Evolutionary conservation across 2,888 invertebrate species (phyloP).

Genomic region (Meghimatium bilineatum): DNA sequence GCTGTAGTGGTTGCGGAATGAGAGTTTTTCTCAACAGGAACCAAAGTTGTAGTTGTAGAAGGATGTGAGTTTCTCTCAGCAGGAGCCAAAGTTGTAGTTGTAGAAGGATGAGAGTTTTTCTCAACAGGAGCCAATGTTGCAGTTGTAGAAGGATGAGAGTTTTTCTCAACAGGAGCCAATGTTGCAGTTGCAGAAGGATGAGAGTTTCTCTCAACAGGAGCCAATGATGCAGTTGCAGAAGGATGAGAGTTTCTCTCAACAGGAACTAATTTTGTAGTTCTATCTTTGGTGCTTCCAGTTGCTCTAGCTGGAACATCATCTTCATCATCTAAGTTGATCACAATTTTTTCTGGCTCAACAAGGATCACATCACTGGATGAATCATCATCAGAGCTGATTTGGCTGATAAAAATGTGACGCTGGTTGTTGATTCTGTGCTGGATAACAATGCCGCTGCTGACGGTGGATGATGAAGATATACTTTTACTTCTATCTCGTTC

Average conservation of each 20-base stretch:
- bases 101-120: constrained; percentile 33
- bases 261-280: constrained; percentile 35
- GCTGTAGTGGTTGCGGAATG: constrained; percentile 37
- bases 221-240: too few relatives aligned
- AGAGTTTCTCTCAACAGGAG: not conserved
- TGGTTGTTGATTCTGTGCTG: not conserved
- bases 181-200: too few relatives aligned
- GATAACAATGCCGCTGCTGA: constrained; percentile 18
- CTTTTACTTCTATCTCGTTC: constrained; percentile 38
- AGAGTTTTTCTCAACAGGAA: constrained; percentile 41
- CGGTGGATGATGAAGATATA: constrained; percentile 29
- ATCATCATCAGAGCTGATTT: constrained; percentile 43
- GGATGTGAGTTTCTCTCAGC: constrained; percentile 43
- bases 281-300: constrained; percentile 34
- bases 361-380: constrained; percentile 48
- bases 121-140: constrained; percentile 31
- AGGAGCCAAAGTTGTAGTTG: constrained; percentile 22
- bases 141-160: not conserved
- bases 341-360: constrained; percentile 47
- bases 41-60: constrained; percentile 39
- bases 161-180: not conserved
- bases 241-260: constrained; percentile 33
- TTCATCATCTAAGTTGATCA: constrained; percentile 47
- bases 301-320: constrained; percentile 44
- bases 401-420: constrained; percentile 10